phyloP scores from a whole-genome alignment of 92 coral and sea anemone species.

The Pocillopora grandis region DNA sequence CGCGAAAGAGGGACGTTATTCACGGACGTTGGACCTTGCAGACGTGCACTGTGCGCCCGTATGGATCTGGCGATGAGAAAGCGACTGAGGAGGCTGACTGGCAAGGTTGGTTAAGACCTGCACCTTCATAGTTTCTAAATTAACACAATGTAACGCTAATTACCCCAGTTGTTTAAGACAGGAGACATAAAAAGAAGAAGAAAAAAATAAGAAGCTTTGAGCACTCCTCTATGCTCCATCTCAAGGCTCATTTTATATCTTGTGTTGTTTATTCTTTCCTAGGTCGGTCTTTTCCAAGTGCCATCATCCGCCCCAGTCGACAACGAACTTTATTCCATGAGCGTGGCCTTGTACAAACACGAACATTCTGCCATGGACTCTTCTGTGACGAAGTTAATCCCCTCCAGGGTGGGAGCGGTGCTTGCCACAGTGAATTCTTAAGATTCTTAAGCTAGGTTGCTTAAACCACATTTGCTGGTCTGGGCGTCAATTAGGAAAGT shows the following conservation, averaged over 20 bases:
- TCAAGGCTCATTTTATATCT: too few species aligned
- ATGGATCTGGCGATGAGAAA: slow-evolving; percentile 91
- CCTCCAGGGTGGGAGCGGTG: slow-evolving; percentile 85
- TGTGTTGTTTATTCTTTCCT: neutral
- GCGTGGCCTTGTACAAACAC: slow-evolving; percentile 94
- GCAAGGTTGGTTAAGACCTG: slow-evolving; percentile 61
- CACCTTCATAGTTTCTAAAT: neutral
- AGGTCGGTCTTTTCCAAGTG: slow-evolving; percentile 54
- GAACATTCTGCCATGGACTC: slow-evolving; percentile 66
- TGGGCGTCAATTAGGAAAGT: neutral
- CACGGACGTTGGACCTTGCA: slow-evolving; percentile 92
- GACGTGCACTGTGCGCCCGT: slow-evolving; percentile 98
- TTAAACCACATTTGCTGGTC: too few species aligned
- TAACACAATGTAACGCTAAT: neutral
- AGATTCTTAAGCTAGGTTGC: neutral
- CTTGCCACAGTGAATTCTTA: slow-evolving; percentile 39
- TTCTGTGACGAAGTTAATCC: slow-evolving; percentile 61
- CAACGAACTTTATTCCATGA: slow-evolving; percentile 93
- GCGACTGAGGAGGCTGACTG: slow-evolving; percentile 83
- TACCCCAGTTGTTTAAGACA: too few species aligned
- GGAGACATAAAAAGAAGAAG: too few species aligned
- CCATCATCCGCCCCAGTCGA: slow-evolving; percentile 88
- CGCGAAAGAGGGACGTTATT: slow-evolving; percentile 77
- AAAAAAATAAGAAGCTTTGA: too few species aligned
- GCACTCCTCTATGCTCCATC: too few species aligned